Percentiles rank a stretch among this genome's conserved stretches.
These are phyloP conservation scores for Drosophila varians DNA, from an alignment of 1,140 invertebrate genomes.

Conservation along the genomic window DNA sequence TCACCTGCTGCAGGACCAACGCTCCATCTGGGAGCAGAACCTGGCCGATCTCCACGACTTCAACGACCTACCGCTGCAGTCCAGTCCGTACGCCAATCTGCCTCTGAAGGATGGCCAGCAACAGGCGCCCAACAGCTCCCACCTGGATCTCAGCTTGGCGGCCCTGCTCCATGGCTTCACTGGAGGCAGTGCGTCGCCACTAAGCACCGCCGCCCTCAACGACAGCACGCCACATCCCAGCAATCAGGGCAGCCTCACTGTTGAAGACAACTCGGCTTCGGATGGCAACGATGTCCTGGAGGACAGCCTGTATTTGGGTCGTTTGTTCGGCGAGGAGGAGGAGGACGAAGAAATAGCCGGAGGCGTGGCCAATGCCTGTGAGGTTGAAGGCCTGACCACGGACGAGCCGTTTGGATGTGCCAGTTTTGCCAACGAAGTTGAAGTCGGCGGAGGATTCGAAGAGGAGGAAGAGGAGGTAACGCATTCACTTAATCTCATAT, in stretches of 20 bases:
- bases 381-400: constrained; percentile 62
- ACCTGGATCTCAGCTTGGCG: constrained; percentile 66
- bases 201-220: constrained; percentile 56
- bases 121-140: constrained; percentile 54
- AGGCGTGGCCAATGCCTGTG: constrained; percentile 57
- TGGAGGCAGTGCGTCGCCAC: constrained; percentile 19
- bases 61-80: constrained; percentile 64
- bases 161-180: constrained; percentile 61
- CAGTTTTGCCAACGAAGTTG: constrained; percentile 61
- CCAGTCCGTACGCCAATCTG: constrained; percentile 70
- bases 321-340: constrained; percentile 39
- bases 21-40: constrained; percentile 81
- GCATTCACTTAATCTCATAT: no score
- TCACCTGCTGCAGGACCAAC: constrained; percentile 66
- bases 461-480: constrained; percentile 63
- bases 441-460: constrained; percentile 34
- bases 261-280: constrained; percentile 53
- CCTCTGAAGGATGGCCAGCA: constrained; percentile 79
- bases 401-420: constrained; percentile 45
- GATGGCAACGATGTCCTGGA: constrained; percentile 27
- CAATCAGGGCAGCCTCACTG: constrained; percentile 43
- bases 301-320: constrained; percentile 34
- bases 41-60: constrained; percentile 79
- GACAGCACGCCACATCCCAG: constrained; percentile 76
- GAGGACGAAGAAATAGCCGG: constrained; percentile 33